Evolutionary conservation across 2,113 vertebrate genomes (phyloP).

Genomic region (Clarias gariepinus): DNA sequence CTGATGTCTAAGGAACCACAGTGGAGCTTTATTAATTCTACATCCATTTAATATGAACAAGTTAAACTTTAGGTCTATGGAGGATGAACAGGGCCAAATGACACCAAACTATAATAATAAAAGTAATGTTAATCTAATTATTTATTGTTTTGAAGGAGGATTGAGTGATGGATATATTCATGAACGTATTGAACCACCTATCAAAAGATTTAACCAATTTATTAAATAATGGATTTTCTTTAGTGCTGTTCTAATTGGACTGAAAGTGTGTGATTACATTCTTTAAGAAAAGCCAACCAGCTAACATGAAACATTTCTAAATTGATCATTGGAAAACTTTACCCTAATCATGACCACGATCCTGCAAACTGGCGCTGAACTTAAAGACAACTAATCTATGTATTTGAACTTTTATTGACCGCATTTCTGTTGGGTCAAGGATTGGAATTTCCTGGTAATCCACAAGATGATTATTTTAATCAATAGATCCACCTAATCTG

Average conservation of each 20-base stretch:
- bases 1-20: slow-evolving; percentile 6
- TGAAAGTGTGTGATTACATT: not conserved
- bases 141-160: not conserved
- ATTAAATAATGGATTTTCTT: too few relatives aligned
- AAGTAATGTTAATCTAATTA: not conserved
- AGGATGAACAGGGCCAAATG: not conserved
- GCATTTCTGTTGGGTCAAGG: not conserved
- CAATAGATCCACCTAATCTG: not conserved
- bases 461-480: too few relatives aligned
- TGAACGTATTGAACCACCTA: not conserved
- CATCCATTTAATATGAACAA: not conserved
- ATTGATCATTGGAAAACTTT: too few relatives aligned
- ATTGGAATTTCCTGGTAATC: too few relatives aligned
- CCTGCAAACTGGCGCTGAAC: too few relatives aligned
- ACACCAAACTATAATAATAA: not conserved
- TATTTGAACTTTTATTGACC: not conserved
- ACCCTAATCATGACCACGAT: too few relatives aligned
- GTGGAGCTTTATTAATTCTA: not conserved
- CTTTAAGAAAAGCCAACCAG: too few relatives aligned
- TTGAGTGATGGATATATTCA: not conserved
- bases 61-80: not conserved
- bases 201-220: too few relatives aligned
- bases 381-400: too few relatives aligned
- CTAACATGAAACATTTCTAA: too few relatives aligned
- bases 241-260: too few relatives aligned